Percentiles rank a stretch among this genome's conserved stretches.
Conservation (phyloP, 2,888 invertebrate genomes). For the Ophion costatus region DNA sequence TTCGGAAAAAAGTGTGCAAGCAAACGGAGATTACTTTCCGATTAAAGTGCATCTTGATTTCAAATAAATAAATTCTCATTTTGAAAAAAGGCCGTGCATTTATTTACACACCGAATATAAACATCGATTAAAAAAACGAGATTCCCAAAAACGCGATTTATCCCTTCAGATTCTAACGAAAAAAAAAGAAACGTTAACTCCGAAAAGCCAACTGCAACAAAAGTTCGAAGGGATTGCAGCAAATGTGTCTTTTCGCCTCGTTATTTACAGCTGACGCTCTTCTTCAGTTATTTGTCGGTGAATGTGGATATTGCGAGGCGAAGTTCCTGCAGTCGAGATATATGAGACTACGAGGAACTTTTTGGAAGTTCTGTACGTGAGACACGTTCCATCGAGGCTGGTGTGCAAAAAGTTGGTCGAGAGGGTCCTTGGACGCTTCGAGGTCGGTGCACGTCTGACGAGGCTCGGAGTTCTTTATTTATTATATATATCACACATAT, state of each 20-base stretch:
- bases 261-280: neutral
- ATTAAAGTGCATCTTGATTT: too few relatives aligned
- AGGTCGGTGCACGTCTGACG: slow-evolving; percentile 67
- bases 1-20: too few relatives aligned
- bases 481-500: slow-evolving; percentile 20
- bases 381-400: slow-evolving; percentile 63
- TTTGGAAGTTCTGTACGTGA: slow-evolving; percentile 62
- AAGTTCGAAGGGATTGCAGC: neutral
- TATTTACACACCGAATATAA: too few relatives aligned
- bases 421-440: slow-evolving; percentile 72
- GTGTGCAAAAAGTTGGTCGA: slow-evolving; percentile 69
- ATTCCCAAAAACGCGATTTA: too few relatives aligned
- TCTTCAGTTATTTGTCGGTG: neutral
- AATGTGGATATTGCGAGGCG: neutral
- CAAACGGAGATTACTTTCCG: too few relatives aligned
- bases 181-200: too few relatives aligned
- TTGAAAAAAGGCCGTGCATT: too few relatives aligned
- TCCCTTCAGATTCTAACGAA: too few relatives aligned
- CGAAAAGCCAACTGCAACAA: too few relatives aligned
- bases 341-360: slow-evolving; percentile 41
- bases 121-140: too few relatives aligned
- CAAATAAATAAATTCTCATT: too few relatives aligned
- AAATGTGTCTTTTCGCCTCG: neutral
- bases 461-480: slow-evolving; percentile 54
- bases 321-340: neutral